These are phyloP conservation scores for Lycaena phlaeas DNA, from an alignment of 2,888 invertebrate species.

Conservation along the genomic window DNA sequence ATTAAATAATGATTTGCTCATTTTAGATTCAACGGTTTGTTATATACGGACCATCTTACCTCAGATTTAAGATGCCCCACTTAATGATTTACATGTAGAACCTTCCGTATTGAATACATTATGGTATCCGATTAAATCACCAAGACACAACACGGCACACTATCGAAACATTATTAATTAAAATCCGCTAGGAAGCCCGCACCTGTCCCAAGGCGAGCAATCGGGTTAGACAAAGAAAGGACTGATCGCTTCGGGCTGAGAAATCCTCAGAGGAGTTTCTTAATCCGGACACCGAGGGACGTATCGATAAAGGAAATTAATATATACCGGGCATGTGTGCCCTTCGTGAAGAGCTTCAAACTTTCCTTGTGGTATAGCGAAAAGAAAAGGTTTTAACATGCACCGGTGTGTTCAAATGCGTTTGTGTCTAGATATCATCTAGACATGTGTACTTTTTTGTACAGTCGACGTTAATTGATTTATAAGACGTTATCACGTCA, in stretches of 20 bases:
- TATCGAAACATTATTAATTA: conserved; percentile 69
- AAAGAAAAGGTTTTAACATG: no score
- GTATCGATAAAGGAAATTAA: conserved; percentile 51
- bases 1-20: no score
- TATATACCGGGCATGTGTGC: conserved; percentile 18
- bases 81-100: conserved; percentile 2
- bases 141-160: conserved; percentile 31
- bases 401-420: no score
- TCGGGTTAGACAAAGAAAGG: conserved; percentile 47
- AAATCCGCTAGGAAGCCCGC: conserved; percentile 55
- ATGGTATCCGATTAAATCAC: conserved; percentile 33
- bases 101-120: conserved; percentile 19
- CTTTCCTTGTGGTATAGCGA: no score
- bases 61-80: not conserved
- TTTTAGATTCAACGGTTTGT: no score
- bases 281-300: conserved; percentile 48
- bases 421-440: no score
- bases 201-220: conserved; percentile 58
- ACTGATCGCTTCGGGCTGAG: conserved; percentile 46
- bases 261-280: conserved; percentile 42
- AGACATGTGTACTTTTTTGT: no score
- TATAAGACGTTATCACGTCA: no score
- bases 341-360: conserved; percentile 20
- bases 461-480: no score
- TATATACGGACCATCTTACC: not conserved